Percentiles rank a stretch among this genome's conserved stretches.
Evolutionary conservation across 2,113 vertebrate species (phyloP).

Genomic region (Sander vitreus): DNA sequence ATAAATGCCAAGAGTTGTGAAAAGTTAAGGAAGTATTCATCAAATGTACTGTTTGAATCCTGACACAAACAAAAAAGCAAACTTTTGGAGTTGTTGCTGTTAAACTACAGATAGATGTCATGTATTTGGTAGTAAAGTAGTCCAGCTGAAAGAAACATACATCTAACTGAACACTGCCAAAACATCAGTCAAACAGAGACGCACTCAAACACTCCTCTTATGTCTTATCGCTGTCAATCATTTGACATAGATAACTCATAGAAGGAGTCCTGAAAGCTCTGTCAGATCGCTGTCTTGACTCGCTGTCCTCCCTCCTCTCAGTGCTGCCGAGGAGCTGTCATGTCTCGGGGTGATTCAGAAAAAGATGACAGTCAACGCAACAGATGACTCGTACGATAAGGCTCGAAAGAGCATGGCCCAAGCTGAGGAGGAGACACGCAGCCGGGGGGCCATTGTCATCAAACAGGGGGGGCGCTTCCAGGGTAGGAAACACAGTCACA

Average conservation of each 20-base stretch:
- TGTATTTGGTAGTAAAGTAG: neutral
- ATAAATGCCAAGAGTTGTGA: constrained; percentile 24
- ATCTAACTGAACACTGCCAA: neutral
- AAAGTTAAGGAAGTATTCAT: constrained; percentile 3
- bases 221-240: neutral
- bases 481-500: constrained; percentile 78
- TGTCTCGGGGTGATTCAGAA: constrained; percentile 94
- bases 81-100: neutral
- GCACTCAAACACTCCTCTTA: neutral
- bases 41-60: neutral
- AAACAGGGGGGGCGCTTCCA: constrained; percentile 88
- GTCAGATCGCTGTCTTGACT: constrained; percentile 25
- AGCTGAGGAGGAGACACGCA: constrained; percentile 93
- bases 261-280: constrained; percentile 7
- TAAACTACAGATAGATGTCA: neutral
- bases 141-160: neutral
- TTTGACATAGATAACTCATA: neutral
- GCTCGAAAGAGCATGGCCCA: constrained; percentile 93
- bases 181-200: neutral
- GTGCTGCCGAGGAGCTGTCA: constrained; percentile 87
- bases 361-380: constrained; percentile 94
- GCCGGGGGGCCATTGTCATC: constrained; percentile 92
- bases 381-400: constrained; percentile 95
- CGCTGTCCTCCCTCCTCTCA: constrained; percentile 57
- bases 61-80: neutral